phyloP scores from a whole-genome alignment of 2,797 vertebrate species.

The Tragopan temminckii region DNA sequence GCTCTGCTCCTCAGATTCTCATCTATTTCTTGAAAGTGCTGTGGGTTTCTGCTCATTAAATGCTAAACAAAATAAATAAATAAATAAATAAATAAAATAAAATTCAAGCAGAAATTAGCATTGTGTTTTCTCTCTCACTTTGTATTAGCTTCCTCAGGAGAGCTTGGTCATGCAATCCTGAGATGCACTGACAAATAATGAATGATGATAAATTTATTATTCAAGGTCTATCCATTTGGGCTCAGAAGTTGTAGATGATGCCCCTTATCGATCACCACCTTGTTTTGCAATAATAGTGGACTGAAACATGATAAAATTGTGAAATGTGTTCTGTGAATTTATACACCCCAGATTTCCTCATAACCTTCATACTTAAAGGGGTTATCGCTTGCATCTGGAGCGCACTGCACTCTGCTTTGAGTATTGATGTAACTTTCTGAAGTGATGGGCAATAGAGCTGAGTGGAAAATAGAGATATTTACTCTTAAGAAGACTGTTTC shows the following conservation, averaged over 20 bases:
- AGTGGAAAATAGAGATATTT: not conserved
- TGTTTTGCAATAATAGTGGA: not conserved
- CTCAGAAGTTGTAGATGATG: not conserved
- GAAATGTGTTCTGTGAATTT: not conserved
- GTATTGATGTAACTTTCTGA: not conserved
- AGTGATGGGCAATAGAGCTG: not conserved
- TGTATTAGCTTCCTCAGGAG: not conserved
- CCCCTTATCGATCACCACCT: not conserved
- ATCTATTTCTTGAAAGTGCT: not conserved
- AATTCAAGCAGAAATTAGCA: not conserved
- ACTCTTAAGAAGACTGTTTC: not conserved
- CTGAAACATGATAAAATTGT: not conserved
- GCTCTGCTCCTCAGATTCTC: not conserved
- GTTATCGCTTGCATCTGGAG: not conserved
- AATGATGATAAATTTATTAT: not conserved
- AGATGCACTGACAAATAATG: not conserved
- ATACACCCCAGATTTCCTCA: not conserved
- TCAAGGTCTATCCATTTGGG: not conserved
- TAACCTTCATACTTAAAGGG: not conserved
- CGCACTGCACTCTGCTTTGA: not conserved
- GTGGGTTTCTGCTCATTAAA: not conserved
- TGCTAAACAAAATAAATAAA: not conserved
- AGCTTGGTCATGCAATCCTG: not conserved
- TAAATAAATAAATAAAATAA: conserved; percentile 10
- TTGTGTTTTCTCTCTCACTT: not conserved